Conservation (phyloP, 2,888 invertebrate genomes). For the Tachina grossa region DNA sequence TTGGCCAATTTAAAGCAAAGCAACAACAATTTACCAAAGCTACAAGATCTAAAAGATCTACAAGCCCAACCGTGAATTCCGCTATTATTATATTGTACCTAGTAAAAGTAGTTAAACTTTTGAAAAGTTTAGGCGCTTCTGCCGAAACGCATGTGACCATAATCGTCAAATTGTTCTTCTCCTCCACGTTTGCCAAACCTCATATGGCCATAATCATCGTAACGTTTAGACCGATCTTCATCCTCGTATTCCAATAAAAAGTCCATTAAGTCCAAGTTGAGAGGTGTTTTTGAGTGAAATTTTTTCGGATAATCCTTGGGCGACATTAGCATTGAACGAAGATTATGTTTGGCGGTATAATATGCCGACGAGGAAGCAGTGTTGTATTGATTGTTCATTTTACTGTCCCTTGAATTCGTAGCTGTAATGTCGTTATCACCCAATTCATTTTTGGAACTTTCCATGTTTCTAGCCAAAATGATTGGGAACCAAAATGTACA, state of each 20-base stretch:
- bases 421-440: constrained; percentile 42
- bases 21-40: too few relatives aligned
- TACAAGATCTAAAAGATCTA: too few relatives aligned
- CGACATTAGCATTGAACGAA: constrained; percentile 72
- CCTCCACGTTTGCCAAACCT: constrained; percentile 85
- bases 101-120: neutral
- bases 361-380: constrained; percentile 40
- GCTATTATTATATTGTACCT: too few relatives aligned
- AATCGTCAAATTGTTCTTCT: constrained; percentile 89
- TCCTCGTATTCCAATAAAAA: constrained; percentile 79
- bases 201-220: constrained; percentile 90
- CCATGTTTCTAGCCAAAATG: constrained; percentile 55
- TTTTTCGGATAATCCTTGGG: constrained; percentile 72
- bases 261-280: constrained; percentile 80
- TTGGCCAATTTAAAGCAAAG: too few relatives aligned
- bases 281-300: constrained; percentile 79
- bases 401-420: constrained; percentile 21
- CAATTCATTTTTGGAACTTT: constrained; percentile 53
- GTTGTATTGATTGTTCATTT: constrained; percentile 47
- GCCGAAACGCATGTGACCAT: constrained; percentile 89
- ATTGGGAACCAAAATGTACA: constrained; percentile 48
- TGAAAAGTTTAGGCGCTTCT: constrained; percentile 81
- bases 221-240: constrained; percentile 83
- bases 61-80: too few relatives aligned
- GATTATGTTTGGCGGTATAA: constrained; percentile 72